Conservation (phyloP, 2,888 invertebrate species). For the Busseola fusca region DNA sequence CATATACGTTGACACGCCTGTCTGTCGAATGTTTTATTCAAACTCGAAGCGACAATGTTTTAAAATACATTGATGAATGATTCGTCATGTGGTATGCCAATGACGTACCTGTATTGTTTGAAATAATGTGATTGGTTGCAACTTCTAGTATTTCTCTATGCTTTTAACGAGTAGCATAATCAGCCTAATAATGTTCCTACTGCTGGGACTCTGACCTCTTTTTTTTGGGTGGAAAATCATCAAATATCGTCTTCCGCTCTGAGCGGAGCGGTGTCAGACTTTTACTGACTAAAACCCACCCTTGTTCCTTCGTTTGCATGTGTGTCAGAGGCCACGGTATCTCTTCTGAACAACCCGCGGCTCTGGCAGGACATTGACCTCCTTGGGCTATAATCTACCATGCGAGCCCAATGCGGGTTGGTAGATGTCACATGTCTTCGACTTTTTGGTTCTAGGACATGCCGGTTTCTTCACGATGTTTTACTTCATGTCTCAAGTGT, state of each 20-base stretch:
- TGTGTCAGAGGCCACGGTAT: too few species aligned
- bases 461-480: background rate
- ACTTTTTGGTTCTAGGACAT: background rate
- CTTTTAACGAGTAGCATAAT: background rate
- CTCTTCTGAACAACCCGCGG: too few species aligned
- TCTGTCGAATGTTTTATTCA: constrained; percentile 31
- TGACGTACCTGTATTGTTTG: background rate
- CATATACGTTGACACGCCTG: background rate
- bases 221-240: too few species aligned
- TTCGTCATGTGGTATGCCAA: background rate
- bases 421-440: background rate
- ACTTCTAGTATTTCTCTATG: too few species aligned
- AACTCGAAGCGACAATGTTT: background rate
- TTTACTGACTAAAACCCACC: too few species aligned
- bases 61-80: constrained; percentile 9
- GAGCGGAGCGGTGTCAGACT: too few species aligned
- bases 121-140: background rate
- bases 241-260: too few species aligned
- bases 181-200: background rate
- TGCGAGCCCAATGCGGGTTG: background rate
- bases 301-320: too few species aligned
- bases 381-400: too few species aligned
- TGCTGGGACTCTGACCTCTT: background rate
- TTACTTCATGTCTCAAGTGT: background rate
- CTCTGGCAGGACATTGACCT: too few species aligned